Percentiles rank a stretch among this genome's conserved stretches.
These are phyloP conservation scores for Periophthalmodon schlosseri DNA, from an alignment of 2,113 vertebrate species.

Conservation along the genomic window DNA sequence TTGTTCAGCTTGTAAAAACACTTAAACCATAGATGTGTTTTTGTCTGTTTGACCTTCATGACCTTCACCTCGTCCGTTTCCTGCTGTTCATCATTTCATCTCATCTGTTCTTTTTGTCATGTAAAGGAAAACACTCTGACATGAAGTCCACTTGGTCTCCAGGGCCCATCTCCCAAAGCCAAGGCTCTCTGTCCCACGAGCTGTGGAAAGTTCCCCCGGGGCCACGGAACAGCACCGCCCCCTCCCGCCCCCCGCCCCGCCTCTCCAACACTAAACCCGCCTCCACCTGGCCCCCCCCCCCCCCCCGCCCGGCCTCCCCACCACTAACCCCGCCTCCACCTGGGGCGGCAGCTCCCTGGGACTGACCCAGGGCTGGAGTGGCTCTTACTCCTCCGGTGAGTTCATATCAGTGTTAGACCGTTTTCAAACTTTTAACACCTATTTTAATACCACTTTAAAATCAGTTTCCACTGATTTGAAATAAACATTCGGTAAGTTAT, in stretches of 20 bases:
- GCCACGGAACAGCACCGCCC: constrained; percentile 87
- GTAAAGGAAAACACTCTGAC: constrained; percentile 92
- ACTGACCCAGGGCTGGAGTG: constrained; percentile 85
- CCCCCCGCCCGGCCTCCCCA: constrained; percentile 92
- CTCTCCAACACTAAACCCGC: constrained; percentile 92
- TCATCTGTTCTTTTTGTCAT: constrained; percentile 6
- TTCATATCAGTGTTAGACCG: too few relatives aligned
- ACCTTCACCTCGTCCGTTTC: not conserved
- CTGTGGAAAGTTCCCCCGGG: constrained; percentile 92
- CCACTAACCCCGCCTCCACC: constrained; percentile 91
- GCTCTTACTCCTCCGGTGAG: constrained; percentile 91
- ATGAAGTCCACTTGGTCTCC: constrained; percentile 97
- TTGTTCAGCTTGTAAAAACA: not conserved
- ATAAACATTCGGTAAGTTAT: not conserved
- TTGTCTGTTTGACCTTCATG: not conserved
- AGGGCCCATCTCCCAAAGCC: constrained; percentile 90
- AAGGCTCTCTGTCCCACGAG: constrained; percentile 93
- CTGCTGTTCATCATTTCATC: not conserved
- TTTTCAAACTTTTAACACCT: not conserved
- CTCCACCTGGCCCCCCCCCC: constrained; percentile 92
- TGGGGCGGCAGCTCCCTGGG: constrained; percentile 91
- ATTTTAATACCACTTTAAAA: not conserved
- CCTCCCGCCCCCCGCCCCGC: constrained; percentile 93
- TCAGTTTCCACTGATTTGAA: not conserved
- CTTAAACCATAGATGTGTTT: not conserved